Base-by-base conservation (phyloP, 2,797 vertebrate genomes). In the Lophotriccus pileatus region DNA sequence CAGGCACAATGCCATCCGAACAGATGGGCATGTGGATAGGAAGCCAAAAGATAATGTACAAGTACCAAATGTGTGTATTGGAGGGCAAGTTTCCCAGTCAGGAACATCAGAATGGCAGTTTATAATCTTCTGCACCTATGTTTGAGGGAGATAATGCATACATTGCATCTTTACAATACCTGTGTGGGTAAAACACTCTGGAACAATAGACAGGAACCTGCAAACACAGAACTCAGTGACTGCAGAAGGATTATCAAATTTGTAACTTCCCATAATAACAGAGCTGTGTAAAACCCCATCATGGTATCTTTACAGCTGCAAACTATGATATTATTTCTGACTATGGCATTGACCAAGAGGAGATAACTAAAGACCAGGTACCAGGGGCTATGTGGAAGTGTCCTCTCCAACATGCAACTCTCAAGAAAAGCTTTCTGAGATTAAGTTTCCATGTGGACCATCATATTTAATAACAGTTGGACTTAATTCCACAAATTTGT, bases 1-100 rank as follows among this genome's bases (percentile, higher is more conserved):
- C 96, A 95, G 97, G 97, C 97, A 95, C 39, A 47, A 64, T 87
- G 97, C 97, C 98, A 97, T 95, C 56, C 6, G 22, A 64, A 94
- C 97, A 98, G 97, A 98, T 97, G 97, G 97, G 91, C 89, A 84
- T 85, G 19, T 64, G 91, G 94, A 94, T 90, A 94, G 93, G 94
- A 91, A 94, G 97, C 97, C 98, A 98, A 96, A 91, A 96, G 95
- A 97, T 97, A 97, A 97, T 95, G 94, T 90, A 92, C 87, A 86
- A 97, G 95, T 94, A 97, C 96, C 97, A 96, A 96, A 97, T 95
- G 93, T 94, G 94, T 97, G 96, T 93, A 85, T 93, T 76, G 37
- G 69, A 97, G 95, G 95, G 96, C 89, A 90, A 87, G 89, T 93
- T 97, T 97, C 95, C 94, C 96, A 97, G 95, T 55, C 96, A 95